A percentile compares a stretch with the other conserved stretches of the same genome.
Conservation (phyloP, 1,140 invertebrate genomes). For the Dryas iulia region DNA sequence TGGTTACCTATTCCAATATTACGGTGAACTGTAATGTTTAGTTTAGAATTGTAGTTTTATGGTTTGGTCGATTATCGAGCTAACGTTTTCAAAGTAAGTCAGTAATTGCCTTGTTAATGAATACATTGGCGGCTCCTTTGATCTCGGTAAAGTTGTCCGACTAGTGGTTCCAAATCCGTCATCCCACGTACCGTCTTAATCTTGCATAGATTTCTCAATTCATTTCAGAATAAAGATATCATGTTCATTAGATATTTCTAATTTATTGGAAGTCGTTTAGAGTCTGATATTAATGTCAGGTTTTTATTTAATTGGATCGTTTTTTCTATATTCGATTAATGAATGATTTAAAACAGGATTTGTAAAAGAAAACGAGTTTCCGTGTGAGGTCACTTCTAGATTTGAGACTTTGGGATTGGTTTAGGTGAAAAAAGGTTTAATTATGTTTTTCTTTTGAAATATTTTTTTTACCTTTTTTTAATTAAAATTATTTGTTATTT, state of each 20-base stretch:
- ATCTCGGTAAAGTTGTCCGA: constrained; percentile 57
- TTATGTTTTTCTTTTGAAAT: background rate
- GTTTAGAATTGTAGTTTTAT: constrained; percentile 55
- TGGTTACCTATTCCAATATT: constrained; percentile 8
- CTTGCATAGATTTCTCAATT: constrained; percentile 52
- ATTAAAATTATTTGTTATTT: background rate
- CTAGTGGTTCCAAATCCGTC: constrained; percentile 59
- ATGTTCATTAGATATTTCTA: constrained; percentile 62
- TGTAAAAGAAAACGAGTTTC: constrained; percentile 8
- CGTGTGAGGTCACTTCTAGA: constrained; percentile 3
- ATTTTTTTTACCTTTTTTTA: background rate
- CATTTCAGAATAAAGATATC: constrained; percentile 59
- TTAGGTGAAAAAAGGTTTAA: background rate
- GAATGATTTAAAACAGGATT: constrained; percentile 36
- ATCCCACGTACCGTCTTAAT: constrained; percentile 44
- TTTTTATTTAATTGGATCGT: constrained; percentile 52
- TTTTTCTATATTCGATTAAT: constrained; percentile 40
- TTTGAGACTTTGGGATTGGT: background rate
- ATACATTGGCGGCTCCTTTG: constrained; percentile 62
- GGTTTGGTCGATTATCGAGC: constrained; percentile 44
- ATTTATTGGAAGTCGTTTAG: constrained; percentile 60
- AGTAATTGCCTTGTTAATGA: constrained; percentile 75
- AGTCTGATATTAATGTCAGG: constrained; percentile 36
- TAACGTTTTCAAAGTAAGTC: constrained; percentile 61
- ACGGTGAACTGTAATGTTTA: constrained; percentile 34